Evolutionary conservation across 2,888 invertebrate genomes (phyloP).

Genomic region (Agonopterix heracliana): DNA sequence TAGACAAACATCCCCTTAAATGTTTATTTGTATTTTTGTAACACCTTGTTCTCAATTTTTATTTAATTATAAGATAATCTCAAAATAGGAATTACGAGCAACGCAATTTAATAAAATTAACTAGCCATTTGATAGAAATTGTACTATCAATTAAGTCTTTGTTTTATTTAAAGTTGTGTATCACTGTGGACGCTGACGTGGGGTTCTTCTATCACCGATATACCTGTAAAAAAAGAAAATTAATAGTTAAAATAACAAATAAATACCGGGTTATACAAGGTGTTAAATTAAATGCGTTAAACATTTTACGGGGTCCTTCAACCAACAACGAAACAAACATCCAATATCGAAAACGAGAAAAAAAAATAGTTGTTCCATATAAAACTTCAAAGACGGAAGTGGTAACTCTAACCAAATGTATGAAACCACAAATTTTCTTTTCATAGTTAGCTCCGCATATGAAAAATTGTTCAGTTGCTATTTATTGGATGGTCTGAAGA

Average conservation of each 20-base stretch:
- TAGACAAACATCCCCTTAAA: too few relatives aligned
- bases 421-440: background rate
- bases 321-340: too few relatives aligned
- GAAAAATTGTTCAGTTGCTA: too few relatives aligned
- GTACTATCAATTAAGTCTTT: background rate
- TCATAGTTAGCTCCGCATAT: background rate
- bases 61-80: too few relatives aligned
- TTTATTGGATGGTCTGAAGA: too few relatives aligned
- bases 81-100: background rate
- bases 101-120: background rate
- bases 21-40: too few relatives aligned
- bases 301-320: background rate
- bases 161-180: conserved; percentile 16
- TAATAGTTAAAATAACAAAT: background rate
- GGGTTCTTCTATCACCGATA: conserved; percentile 20
- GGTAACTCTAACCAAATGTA: background rate
- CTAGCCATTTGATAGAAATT: too few relatives aligned
- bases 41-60: too few relatives aligned
- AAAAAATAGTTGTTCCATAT: background rate
- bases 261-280: too few relatives aligned
- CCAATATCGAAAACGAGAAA: background rate
- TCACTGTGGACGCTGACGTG: conserved; percentile 16
- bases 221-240: conserved; percentile 20
- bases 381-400: too few relatives aligned
- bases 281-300: background rate